phyloP scores from a whole-genome alignment of 2,113 vertebrate genomes.

The Electrona antarctica region DNA sequence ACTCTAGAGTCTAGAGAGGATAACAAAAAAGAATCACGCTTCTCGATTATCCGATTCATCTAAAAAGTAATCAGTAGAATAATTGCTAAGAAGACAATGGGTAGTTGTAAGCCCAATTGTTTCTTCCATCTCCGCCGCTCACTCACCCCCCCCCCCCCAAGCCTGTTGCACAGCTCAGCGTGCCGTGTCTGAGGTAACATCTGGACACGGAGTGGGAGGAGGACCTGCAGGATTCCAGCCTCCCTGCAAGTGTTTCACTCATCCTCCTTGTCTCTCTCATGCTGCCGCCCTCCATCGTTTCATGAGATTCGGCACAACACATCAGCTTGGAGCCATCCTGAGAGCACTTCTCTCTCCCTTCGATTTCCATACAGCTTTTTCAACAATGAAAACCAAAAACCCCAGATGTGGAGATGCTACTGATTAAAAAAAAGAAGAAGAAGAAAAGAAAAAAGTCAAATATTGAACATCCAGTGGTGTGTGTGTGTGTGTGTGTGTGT shows the following conservation, averaged over 20 bases:
- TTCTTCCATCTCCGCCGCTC: too few species aligned
- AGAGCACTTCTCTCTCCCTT: constrained; percentile 2
- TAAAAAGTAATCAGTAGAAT: too few species aligned
- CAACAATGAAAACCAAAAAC: constrained; percentile 29
- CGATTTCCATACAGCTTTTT: constrained; percentile 38
- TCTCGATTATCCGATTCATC: too few species aligned
- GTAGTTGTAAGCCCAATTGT: too few species aligned
- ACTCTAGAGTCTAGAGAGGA: too few species aligned
- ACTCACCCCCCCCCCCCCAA: too few species aligned
- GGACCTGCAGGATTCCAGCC: background rate
- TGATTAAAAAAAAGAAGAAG: constrained; percentile 5
- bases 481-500: constrained; percentile 30
- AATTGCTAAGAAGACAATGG: too few species aligned
- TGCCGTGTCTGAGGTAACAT: constrained; percentile 16
- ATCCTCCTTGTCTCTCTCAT: constrained; percentile 15
- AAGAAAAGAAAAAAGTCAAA: constrained; percentile 63
- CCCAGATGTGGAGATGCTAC: constrained; percentile 46
- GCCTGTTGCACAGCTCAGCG: constrained; percentile 9
- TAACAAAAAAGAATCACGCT: too few species aligned
- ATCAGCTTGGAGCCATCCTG: constrained; percentile 15
- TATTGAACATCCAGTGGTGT: constrained; percentile 62
- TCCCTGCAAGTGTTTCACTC: constrained; percentile 10
- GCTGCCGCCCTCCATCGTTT: background rate
- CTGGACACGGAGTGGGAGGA: background rate
- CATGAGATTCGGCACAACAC: background rate